Conservation (phyloP, 53 echinoderm and acorn worm species). For the Patiria pectinifera region DNA sequence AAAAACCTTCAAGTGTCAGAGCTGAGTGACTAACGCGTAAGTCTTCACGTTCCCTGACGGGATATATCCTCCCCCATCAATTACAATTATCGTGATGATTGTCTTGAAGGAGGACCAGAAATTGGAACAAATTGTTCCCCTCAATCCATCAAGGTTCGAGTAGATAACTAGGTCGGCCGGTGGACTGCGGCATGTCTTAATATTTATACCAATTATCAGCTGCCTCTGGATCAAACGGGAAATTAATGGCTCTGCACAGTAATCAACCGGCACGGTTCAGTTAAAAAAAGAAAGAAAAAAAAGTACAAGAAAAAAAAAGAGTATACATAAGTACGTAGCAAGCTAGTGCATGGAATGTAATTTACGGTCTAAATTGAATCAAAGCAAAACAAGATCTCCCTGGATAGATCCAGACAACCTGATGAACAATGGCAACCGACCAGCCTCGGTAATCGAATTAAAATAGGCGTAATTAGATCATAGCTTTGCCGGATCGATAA, state of each 20-base stretch:
- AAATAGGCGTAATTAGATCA: constrained; percentile 39
- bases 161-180: not conserved
- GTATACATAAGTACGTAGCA: not conserved
- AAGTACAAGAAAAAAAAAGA: not conserved
- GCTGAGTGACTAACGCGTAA: too few relatives aligned
- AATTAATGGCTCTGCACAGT: not conserved
- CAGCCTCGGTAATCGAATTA: constrained; percentile 32
- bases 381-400: constrained; percentile 11
- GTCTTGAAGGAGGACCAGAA: too few relatives aligned
- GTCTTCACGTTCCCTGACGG: too few relatives aligned
- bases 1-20: too few relatives aligned
- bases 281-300: not conserved
- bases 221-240: not conserved
- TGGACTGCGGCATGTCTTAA: not conserved
- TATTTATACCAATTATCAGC: not conserved
- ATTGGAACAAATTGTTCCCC: too few relatives aligned
- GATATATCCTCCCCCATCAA: too few relatives aligned
- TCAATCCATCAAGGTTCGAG: too few relatives aligned
- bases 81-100: too few relatives aligned
- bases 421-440: constrained; percentile 17
- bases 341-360: not conserved
- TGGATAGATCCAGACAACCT: constrained; percentile 6
- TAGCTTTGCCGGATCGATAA: constrained; percentile 8
- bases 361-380: constrained; percentile 21
- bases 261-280: not conserved